A percentile compares a stretch with the other conserved stretches of the same genome.
Conservation (phyloP, 1,140 invertebrate species). For the Drosophila lowei region DNA sequence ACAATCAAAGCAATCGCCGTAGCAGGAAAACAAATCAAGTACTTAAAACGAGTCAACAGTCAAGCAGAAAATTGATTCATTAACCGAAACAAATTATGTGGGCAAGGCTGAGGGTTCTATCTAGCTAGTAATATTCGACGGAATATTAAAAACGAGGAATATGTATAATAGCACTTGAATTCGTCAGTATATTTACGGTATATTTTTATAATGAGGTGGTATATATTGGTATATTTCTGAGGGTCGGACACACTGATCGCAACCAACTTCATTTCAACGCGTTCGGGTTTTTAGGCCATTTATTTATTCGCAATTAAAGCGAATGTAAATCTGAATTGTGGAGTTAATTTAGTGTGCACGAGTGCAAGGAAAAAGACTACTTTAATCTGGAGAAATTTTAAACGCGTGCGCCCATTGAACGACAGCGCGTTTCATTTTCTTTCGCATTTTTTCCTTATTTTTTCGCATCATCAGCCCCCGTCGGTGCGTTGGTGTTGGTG, state of each 20-base stretch:
- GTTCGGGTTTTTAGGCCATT: conserved; percentile 64
- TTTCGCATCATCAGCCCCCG: conserved; percentile 54
- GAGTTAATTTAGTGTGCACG: conserved; percentile 34
- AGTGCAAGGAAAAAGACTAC: conserved; percentile 36
- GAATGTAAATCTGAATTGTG: conserved; percentile 54
- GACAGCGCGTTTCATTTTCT: conserved; percentile 20
- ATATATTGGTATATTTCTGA: too few species aligned
- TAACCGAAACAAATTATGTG: too few species aligned
- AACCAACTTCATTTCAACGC: conserved; percentile 73
- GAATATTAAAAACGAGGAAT: too few species aligned
- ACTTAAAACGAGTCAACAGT: too few species aligned
- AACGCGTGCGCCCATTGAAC: conserved; percentile 13
- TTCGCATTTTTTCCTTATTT: conserved; percentile 34
- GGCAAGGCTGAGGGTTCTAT: too few species aligned
- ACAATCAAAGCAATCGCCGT: too few species aligned
- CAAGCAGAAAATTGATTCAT: too few species aligned
- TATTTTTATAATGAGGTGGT: too few species aligned
- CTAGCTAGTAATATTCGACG: too few species aligned
- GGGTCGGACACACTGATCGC: conserved; percentile 23
- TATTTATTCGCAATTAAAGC: conserved; percentile 74
- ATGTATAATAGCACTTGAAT: too few species aligned
- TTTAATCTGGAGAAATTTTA: conserved; percentile 23
- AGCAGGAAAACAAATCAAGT: too few species aligned
- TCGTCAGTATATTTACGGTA: too few species aligned
- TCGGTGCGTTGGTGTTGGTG: conserved; percentile 54